phyloP scores from a whole-genome alignment of 1,140 invertebrate genomes.

The Bombus vancouverensis region DNA sequence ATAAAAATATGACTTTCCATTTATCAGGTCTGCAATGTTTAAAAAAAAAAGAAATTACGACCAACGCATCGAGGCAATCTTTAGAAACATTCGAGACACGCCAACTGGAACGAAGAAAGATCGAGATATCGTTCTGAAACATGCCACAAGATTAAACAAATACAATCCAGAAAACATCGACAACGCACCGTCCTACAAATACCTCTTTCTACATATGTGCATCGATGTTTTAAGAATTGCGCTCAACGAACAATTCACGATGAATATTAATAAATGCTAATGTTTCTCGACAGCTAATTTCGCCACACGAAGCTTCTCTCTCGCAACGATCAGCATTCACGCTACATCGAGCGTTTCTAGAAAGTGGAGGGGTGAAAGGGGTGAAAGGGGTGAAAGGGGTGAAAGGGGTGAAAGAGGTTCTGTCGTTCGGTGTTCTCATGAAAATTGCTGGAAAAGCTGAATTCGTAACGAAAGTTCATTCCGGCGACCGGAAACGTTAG shows the following conservation, averaged over 20 bases:
- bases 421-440: conserved; percentile 3
- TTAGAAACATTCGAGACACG: neutral
- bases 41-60: neutral
- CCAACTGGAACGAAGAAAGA: neutral
- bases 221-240: neutral
- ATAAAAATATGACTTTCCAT: too few species aligned
- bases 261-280: conserved; percentile 48
- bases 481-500: conserved; percentile 20
- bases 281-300: conserved; percentile 33
- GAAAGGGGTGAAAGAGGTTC: neutral
- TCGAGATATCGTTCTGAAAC: neutral
- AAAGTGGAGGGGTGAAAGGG: neutral
- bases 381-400: too few species aligned
- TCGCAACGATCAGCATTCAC: conserved; percentile 27
- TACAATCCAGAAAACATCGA: neutral
- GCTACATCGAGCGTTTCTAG: conserved; percentile 18
- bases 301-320: neutral
- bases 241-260: conserved; percentile 13
- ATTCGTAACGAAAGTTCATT: conserved; percentile 40
- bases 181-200: neutral
- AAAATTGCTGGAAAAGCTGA: conserved; percentile 37
- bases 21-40: too few species aligned
- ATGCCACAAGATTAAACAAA: neutral
- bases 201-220: neutral
- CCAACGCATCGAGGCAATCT: neutral